Evolutionary conservation across 2,113 vertebrate genomes (phyloP).

Genomic region (Jaculus jaculus): DNA sequence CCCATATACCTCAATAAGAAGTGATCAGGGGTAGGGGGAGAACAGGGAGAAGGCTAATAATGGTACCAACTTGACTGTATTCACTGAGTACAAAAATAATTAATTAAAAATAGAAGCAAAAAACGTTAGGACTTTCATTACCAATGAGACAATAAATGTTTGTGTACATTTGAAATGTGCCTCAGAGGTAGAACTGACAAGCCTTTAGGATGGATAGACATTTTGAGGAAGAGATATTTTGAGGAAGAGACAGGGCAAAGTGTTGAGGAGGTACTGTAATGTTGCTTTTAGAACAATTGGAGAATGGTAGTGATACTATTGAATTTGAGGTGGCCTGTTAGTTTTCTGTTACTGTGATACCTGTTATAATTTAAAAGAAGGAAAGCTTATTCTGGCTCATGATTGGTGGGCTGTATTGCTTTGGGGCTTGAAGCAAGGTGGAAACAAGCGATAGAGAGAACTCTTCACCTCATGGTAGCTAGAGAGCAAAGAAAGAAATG

Average conservation of each 20-base stretch:
- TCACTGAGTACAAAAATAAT: no score
- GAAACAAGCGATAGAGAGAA: neutral
- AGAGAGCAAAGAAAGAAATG: neutral
- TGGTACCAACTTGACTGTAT: no score
- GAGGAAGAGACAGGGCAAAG: no score
- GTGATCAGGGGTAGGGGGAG: no score
- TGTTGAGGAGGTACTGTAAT: neutral
- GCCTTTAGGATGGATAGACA: no score
- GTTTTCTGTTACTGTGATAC: neutral
- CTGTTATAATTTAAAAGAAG: no score
- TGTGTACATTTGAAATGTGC: neutral
- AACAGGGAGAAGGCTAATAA: no score
- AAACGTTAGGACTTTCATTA: neutral
- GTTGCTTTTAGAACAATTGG: neutral
- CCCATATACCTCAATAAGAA: no score
- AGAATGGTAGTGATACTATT: neutral
- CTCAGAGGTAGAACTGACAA: rapidly evolving
- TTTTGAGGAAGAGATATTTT: no score
- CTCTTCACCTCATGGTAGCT: neutral
- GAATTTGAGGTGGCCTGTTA: neutral
- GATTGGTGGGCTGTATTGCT: neutral
- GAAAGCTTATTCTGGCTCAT: neutral
- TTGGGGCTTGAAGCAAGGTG: neutral
- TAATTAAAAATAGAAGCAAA: no score
- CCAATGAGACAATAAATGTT: neutral